Evolutionary conservation across 2,888 invertebrate genomes (phyloP).

Genomic region (Scaeva pyrastri): DNA sequence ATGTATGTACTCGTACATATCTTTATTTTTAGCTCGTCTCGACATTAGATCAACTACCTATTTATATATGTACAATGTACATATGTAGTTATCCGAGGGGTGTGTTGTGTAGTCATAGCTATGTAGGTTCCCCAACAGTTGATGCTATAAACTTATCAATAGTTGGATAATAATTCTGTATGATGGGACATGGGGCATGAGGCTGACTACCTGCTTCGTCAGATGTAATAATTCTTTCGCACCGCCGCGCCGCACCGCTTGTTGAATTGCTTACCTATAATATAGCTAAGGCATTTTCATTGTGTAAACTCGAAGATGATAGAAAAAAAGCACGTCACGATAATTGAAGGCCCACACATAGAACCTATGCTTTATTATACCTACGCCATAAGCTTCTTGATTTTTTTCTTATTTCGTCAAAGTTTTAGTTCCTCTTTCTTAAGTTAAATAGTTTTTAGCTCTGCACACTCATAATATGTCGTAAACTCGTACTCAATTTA

Average conservation of each 20-base stretch:
- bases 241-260: neutral
- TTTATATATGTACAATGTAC: neutral
- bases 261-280: neutral
- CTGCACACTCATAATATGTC: conserved; percentile 8
- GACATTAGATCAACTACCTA: neutral
- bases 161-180: neutral
- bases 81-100: neutral
- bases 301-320: conserved; percentile 20
- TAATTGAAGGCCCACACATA: conserved; percentile 12
- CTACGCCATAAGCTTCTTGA: neutral
- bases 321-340: conserved; percentile 39
- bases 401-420: neutral
- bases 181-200: neutral
- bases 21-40: neutral
- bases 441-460: conserved; percentile 9
- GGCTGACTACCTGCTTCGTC: neutral
- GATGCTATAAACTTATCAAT: conserved; percentile 10
- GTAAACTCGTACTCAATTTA: conserved; percentile 21
- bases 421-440: conserved; percentile 4
- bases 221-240: conserved; percentile 1
- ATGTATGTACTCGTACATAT: too few species aligned
- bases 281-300: conserved; percentile 1
- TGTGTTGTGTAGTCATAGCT: conserved; percentile 4
- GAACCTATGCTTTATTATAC: neutral
- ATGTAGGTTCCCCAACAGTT: neutral